A percentile compares a stretch with the other conserved stretches of the same genome.
Evolutionary conservation across 2,113 vertebrate species (phyloP).

Genomic region (Sylvietta virens): DNA sequence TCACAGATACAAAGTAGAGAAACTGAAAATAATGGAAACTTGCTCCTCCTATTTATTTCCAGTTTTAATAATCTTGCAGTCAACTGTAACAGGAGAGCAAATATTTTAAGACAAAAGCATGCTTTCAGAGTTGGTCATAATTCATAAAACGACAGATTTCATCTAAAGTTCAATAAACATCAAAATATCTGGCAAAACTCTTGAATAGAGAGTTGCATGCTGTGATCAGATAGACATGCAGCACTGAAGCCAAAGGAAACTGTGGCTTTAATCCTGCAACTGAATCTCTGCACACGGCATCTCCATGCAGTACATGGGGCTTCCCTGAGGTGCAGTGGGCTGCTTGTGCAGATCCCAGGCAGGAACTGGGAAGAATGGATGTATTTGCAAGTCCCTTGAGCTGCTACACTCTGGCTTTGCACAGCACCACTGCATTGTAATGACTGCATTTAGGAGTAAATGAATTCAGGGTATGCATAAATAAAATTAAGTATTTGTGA

Average conservation of each 20-base stretch:
- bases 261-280: conserved; percentile 46
- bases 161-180: conserved; percentile 10
- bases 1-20: not conserved
- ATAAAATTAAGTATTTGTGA: conserved; percentile 10
- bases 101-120: not conserved
- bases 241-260: conserved; percentile 42
- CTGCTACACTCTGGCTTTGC: not conserved
- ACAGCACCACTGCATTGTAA: not conserved
- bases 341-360: not conserved
- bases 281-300: conserved; percentile 47
- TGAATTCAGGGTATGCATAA: conserved; percentile 16
- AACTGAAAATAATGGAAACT: conserved; percentile 8
- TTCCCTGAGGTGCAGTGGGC: not conserved
- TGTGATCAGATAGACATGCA: not conserved
- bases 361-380: not conserved
- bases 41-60: conserved; percentile 9
- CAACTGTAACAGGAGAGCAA: conserved; percentile 6
- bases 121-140: not conserved
- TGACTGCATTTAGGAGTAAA: not conserved
- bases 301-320: conserved; percentile 27
- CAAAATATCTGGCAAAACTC: conserved; percentile 25
- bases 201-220: not conserved
- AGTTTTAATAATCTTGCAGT: conserved; percentile 20
- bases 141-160: not conserved
- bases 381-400: not conserved